Percentiles rank a stretch among this genome's conserved stretches.
These are phyloP conservation scores for Eptesicus fuscus DNA, from an alignment of 2,113 vertebrate species.

Conservation along the genomic window DNA sequence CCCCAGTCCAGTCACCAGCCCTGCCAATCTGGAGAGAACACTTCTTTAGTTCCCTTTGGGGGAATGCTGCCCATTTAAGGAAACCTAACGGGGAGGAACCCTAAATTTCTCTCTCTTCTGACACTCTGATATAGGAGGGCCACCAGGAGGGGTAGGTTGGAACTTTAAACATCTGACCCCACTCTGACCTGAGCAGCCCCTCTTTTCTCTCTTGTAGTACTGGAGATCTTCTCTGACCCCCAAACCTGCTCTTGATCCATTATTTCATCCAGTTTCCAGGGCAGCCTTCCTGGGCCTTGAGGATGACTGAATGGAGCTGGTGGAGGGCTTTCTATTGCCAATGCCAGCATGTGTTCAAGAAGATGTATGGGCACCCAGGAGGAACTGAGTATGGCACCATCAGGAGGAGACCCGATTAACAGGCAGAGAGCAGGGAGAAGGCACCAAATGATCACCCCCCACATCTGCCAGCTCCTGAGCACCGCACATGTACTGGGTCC, in stretches of 20 bases:
- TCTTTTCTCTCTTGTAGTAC: background rate
- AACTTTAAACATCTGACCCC: background rate
- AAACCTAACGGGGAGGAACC: background rate
- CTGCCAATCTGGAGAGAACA: background rate
- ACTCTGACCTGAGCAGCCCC: background rate
- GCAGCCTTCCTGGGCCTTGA: background rate
- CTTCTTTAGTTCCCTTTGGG: background rate
- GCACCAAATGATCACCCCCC: accelerated
- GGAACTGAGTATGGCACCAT: background rate
- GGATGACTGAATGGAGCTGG: no score
- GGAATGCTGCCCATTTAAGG: background rate
- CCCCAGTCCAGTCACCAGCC: background rate
- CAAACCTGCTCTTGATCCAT: background rate
- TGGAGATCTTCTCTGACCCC: background rate
- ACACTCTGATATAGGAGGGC: background rate
- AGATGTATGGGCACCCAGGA: background rate
- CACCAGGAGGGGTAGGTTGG: background rate
- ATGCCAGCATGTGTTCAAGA: background rate
- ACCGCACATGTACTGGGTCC: accelerated
- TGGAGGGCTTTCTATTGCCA: background rate
- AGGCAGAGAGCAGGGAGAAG: background rate
- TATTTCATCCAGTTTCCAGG: background rate
- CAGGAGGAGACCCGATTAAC: background rate
- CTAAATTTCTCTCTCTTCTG: background rate
- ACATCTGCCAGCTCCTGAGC: background rate